These are phyloP conservation scores for Flabesymbios commensalis DNA, from an alignment of 2,888 invertebrate genomes.

Conservation along the genomic window DNA sequence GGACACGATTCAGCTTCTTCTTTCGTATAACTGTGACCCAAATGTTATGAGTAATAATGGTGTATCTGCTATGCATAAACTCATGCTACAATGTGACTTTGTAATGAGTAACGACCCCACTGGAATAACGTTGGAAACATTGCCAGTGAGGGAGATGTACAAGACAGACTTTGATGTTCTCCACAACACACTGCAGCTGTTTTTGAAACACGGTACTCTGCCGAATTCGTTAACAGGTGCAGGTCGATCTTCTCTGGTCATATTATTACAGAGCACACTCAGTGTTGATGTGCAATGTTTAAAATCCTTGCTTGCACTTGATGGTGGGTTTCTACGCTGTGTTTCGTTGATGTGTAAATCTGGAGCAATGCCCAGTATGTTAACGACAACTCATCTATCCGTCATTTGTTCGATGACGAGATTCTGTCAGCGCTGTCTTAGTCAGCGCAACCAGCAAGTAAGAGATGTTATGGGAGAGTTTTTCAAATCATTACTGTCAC, in stretches of 20 bases:
- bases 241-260: slow-evolving; percentile 69
- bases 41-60: slow-evolving; percentile 64
- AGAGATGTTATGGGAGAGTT: slow-evolving; percentile 63
- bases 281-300: slow-evolving; percentile 75
- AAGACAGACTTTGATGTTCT: slow-evolving; percentile 45
- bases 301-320: slow-evolving; percentile 68
- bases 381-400: slow-evolving; percentile 17
- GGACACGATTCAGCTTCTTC: slow-evolving; percentile 43
- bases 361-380: slow-evolving; percentile 71
- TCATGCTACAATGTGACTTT: slow-evolving; percentile 55
- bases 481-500: slow-evolving; percentile 71
- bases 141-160: slow-evolving; percentile 40
- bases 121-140: slow-evolving; percentile 29
- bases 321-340: slow-evolving; percentile 68
- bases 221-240: slow-evolving; percentile 43
- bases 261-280: slow-evolving; percentile 74
- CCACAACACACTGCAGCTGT: slow-evolving; percentile 40
- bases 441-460: slow-evolving; percentile 69
- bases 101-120: slow-evolving; percentile 27
- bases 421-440: slow-evolving; percentile 55
- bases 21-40: slow-evolving; percentile 54
- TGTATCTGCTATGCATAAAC: slow-evolving; percentile 75
- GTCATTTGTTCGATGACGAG: slow-evolving; percentile 28
- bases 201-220: slow-evolving; percentile 47
- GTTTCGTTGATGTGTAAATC: slow-evolving; percentile 72